Conservation (phyloP, 2,113 vertebrate species). For the Saccopteryx leptura region DNA sequence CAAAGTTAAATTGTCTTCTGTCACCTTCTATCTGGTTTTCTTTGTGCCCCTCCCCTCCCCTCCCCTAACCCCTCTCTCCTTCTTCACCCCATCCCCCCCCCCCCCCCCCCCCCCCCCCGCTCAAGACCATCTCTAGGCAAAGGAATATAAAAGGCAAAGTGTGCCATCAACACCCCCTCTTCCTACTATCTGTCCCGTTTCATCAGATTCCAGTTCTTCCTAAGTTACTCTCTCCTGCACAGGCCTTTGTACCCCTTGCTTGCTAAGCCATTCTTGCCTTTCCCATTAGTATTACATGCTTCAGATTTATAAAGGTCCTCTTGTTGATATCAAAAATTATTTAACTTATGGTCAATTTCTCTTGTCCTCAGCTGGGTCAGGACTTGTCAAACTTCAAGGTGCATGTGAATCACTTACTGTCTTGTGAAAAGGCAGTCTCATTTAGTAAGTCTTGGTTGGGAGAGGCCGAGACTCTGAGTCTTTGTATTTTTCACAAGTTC, state of each 20-base stretch:
- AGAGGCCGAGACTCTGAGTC: neutral
- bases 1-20: too few species aligned
- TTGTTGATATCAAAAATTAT: neutral
- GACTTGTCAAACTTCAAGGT: slow-evolving; percentile 23
- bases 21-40: too few species aligned
- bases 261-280: neutral
- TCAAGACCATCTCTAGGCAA: neutral
- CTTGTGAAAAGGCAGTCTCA: neutral
- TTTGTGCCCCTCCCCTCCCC: too few species aligned
- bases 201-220: neutral
- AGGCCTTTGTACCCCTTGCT: neutral
- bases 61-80: too few species aligned
- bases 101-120: too few species aligned
- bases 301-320: slow-evolving; percentile 24
- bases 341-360: neutral
- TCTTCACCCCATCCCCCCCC: too few species aligned
- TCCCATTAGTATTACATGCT: neutral
- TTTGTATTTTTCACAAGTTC: neutral
- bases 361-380: neutral
- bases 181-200: neutral
- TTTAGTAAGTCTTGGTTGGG: neutral
- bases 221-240: neutral
- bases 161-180: neutral
- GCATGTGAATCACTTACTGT: neutral
- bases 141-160: neutral